Evolutionary conservation across 2,113 vertebrate species (phyloP).

Genomic region (Cromileptes altivelis): DNA sequence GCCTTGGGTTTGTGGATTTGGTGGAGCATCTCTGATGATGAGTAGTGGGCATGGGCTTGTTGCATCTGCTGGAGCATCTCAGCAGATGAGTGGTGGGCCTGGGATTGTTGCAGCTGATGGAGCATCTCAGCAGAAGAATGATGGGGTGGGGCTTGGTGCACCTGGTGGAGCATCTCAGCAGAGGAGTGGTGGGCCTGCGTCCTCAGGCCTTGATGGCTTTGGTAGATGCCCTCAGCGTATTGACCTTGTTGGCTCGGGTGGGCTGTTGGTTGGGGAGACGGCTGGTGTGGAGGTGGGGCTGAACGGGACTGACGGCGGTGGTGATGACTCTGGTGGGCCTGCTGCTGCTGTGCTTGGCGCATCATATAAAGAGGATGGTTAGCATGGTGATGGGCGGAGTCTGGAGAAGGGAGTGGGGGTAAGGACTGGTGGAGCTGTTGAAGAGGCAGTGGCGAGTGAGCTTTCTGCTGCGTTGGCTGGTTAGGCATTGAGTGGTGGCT

Average conservation of each 20-base stretch:
- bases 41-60: conserved; percentile 66
- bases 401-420: conserved; percentile 80
- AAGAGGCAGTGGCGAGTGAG: conserved; percentile 71
- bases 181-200: conserved; percentile 72
- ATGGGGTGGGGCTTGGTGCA: conserved; percentile 67
- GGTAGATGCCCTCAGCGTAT: conserved; percentile 76
- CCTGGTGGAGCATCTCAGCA: conserved; percentile 72
- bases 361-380: conserved; percentile 79
- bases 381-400: conserved; percentile 63
- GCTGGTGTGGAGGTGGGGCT: conserved; percentile 76
- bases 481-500: conserved; percentile 84
- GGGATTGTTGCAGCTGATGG: conserved; percentile 73
- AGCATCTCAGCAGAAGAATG: conserved; percentile 73
- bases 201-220: conserved; percentile 73
- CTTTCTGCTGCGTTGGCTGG: conserved; percentile 77
- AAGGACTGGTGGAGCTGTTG: conserved; percentile 84
- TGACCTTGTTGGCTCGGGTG: conserved; percentile 62
- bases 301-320: conserved; percentile 76
- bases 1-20: conserved; percentile 75
- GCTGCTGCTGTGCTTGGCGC: conserved; percentile 74
- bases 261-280: conserved; percentile 49
- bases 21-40: conserved; percentile 75
- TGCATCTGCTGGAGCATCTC: conserved; percentile 78
- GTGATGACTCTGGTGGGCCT: conserved; percentile 64
- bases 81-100: conserved; percentile 67